Conservation (phyloP, 2,888 invertebrate species). For the Lymantria monacha region DNA sequence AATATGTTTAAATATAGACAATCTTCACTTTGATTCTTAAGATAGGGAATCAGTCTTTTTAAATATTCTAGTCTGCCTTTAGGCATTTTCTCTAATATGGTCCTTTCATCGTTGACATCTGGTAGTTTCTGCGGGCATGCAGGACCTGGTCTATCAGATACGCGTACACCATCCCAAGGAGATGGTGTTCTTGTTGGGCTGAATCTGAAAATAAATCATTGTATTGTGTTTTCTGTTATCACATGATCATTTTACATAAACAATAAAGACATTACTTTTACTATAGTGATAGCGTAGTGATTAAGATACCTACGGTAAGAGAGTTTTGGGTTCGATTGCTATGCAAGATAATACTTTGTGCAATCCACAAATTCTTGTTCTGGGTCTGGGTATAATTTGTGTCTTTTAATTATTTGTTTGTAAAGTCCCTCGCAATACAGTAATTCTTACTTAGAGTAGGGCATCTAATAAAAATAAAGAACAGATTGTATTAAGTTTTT, state of each 20-base stretch:
- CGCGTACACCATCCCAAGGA: constrained; percentile 94
- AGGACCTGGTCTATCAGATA: constrained; percentile 90
- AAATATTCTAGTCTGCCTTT: constrained; percentile 94
- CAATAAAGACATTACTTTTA: background rate
- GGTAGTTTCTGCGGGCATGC: constrained; percentile 96
- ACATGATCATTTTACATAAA: background rate
- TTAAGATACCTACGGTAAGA: too few relatives aligned
- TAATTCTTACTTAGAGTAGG: too few relatives aligned
- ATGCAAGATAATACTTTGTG: too few relatives aligned
- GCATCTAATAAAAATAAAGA: too few relatives aligned
- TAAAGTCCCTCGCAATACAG: too few relatives aligned
- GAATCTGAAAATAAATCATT: constrained; percentile 81
- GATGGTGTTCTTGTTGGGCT: constrained; percentile 96
- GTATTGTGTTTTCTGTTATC: background rate
- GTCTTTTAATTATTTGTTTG: too few relatives aligned
- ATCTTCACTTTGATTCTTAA: constrained; percentile 98
- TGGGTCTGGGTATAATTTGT: too few relatives aligned
- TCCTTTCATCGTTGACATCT: constrained; percentile 91
- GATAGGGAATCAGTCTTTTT: constrained; percentile 93
- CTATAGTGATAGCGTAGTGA: too few relatives aligned
- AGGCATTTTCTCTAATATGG: constrained; percentile 92
- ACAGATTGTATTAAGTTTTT: too few relatives aligned
- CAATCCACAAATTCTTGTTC: too few relatives aligned
- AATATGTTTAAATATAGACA: constrained; percentile 98
- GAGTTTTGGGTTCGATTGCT: too few relatives aligned